phyloP scores from a whole-genome alignment of 1,140 invertebrate species.

The Chironomus tepperi region DNA sequence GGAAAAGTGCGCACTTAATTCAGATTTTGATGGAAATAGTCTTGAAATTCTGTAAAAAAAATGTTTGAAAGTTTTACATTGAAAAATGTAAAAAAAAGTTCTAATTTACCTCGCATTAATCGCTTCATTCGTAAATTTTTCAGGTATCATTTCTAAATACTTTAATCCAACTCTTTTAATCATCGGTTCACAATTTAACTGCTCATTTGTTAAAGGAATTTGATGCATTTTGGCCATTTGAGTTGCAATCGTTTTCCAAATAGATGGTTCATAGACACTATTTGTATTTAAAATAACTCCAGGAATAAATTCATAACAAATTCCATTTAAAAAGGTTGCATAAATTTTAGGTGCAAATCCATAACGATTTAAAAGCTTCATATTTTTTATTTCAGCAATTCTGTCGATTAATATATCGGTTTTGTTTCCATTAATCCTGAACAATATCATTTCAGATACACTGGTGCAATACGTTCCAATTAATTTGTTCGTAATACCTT shows the following conservation, averaged over 20 bases:
- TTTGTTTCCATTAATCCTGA: conserved; percentile 88
- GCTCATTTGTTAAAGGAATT: conserved; percentile 39
- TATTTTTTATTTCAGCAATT: conserved; percentile 67
- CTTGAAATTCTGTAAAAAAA: conserved; percentile 25
- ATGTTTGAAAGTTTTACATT: conserved; percentile 3
- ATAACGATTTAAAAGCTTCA: conserved; percentile 56
- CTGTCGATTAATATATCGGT: conserved; percentile 90
- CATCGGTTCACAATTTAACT: conserved; percentile 45
- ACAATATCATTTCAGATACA: conserved; percentile 65
- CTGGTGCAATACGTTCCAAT: conserved; percentile 58
- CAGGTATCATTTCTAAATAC: conserved; percentile 64
- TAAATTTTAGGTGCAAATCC: conserved; percentile 79
- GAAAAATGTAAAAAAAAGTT: no score
- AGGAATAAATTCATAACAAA: conserved; percentile 84
- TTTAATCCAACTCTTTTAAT: conserved; percentile 68
- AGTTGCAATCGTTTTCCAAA: conserved; percentile 66
- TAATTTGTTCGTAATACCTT: conserved; percentile 92
- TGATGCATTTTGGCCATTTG: conserved; percentile 76
- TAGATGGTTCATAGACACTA: conserved; percentile 55
- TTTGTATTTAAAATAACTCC: conserved; percentile 68
- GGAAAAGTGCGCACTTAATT: conserved; percentile 60
- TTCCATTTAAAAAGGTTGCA: conserved; percentile 88
- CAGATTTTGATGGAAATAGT: conserved; percentile 6
- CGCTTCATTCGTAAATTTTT: conserved; percentile 47
- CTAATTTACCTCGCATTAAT: conserved; percentile 54